A percentile compares a stretch with the other conserved stretches of the same genome.
phyloP scores from a whole-genome alignment of 2,888 invertebrate genomes.

The Podabrus alpinus region DNA sequence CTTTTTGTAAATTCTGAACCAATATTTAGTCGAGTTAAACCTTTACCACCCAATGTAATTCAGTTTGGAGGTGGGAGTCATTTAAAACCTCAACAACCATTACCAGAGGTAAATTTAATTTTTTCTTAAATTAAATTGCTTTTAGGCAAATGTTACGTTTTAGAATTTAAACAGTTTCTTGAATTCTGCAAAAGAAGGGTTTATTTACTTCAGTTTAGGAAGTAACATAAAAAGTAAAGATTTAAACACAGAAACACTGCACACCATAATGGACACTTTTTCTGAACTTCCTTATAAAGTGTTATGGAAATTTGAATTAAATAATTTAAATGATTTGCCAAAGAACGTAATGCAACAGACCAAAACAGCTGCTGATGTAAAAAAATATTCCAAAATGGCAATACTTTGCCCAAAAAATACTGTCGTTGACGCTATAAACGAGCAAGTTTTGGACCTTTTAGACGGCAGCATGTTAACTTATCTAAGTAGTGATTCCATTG shows the following conservation, averaged over 20 bases:
- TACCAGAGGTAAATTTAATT: constrained; percentile 43
- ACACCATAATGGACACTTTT: constrained; percentile 49
- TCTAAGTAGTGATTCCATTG: too few relatives aligned
- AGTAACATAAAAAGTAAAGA: constrained; percentile 6
- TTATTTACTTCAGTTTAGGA: constrained; percentile 18
- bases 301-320: constrained; percentile 56
- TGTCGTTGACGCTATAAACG: too few relatives aligned
- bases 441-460: too few relatives aligned
- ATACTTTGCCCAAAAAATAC: too few relatives aligned
- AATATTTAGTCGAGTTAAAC: constrained; percentile 43
- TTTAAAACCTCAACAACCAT: constrained; percentile 32
- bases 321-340: constrained; percentile 43
- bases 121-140: constrained; percentile 9
- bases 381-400: constrained; percentile 55
- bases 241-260: constrained; percentile 37
- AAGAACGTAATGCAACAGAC: constrained; percentile 53
- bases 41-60: constrained; percentile 46
- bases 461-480: too few relatives aligned
- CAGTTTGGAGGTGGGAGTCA: constrained; percentile 45
- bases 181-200: constrained; percentile 32
- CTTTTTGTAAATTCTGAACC: constrained; percentile 47
- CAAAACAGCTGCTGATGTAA: too few relatives aligned
- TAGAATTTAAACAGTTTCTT: neutral
- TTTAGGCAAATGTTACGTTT: neutral
- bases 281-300: constrained; percentile 52